Percentiles rank a stretch among this genome's conserved stretches.
These are phyloP conservation scores for Galerucella calmariensis DNA, from an alignment of 2,888 invertebrate species.

Conservation along the genomic window DNA sequence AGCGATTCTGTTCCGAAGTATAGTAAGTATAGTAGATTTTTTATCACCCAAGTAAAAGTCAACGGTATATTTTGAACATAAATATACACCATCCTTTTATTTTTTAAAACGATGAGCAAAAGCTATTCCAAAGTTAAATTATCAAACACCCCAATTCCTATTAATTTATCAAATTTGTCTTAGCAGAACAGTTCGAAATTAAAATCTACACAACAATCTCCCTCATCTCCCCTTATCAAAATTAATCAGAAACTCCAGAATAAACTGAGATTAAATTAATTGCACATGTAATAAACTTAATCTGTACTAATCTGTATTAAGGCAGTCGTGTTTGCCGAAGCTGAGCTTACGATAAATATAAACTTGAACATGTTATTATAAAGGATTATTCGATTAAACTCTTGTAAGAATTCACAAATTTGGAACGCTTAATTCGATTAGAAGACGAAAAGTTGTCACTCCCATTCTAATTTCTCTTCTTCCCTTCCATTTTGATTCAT, in stretches of 20 bases:
- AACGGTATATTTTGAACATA: too few species aligned
- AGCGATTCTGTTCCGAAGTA: too few species aligned
- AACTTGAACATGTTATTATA: slow-evolving; percentile 38
- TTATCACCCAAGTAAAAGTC: too few species aligned
- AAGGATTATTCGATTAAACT: slow-evolving; percentile 36
- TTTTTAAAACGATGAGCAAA: not conserved
- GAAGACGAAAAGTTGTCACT: slow-evolving; percentile 16
- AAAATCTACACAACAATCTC: slow-evolving; percentile 15
- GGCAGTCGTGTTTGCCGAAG: slow-evolving; percentile 33
- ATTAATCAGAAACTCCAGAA: slow-evolving; percentile 35
- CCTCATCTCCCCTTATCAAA: slow-evolving; percentile 25
- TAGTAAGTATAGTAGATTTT: too few species aligned
- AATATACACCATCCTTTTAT: too few species aligned
- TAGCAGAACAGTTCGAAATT: slow-evolving; percentile 11
- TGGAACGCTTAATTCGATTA: slow-evolving; percentile 28
- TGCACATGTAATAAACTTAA: slow-evolving; percentile 35
- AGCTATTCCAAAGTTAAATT: not conserved
- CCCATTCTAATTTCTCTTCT: slow-evolving; percentile 33
- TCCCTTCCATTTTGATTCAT: slow-evolving; percentile 48
- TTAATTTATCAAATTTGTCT: slow-evolving; percentile 11
- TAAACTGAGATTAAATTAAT: slow-evolving; percentile 35
- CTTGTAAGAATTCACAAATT: slow-evolving; percentile 38
- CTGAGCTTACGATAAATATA: slow-evolving; percentile 34
- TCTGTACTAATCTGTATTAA: slow-evolving; percentile 34
- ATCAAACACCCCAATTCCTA: not conserved